Evolutionary conservation across 2,888 invertebrate genomes (phyloP).

Genomic region (Tupiocoris notatus): DNA sequence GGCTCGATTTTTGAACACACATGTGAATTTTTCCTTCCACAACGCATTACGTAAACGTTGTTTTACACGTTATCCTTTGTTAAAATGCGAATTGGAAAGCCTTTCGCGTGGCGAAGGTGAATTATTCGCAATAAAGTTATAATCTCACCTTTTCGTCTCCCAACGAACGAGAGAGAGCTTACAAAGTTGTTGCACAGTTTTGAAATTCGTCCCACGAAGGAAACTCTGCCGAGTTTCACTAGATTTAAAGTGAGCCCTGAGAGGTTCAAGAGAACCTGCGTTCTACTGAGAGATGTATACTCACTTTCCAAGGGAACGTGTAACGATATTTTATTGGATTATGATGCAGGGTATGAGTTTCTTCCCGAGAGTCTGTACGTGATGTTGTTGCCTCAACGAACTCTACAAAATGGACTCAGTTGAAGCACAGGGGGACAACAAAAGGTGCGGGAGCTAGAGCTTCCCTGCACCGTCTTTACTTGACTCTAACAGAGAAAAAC

Average conservation of each 20-base stretch:
- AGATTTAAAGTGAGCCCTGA: not conserved
- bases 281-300: not conserved
- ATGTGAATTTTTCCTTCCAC: too few species aligned
- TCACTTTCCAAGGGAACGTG: not conserved
- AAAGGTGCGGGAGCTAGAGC: not conserved
- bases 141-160: not conserved
- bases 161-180: not conserved
- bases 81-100: too few species aligned
- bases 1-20: too few species aligned
- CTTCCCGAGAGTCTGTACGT: not conserved
- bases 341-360: slow-evolving; percentile 36
- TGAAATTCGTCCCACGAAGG: not conserved
- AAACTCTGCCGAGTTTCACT: not conserved
- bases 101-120: too few species aligned
- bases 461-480: not conserved
- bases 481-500: not conserved
- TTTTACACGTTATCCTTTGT: too few species aligned
- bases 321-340: slow-evolving; percentile 39
- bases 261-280: not conserved
- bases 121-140: not conserved
- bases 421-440: not conserved
- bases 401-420: not conserved
- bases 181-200: not conserved
- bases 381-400: not conserved
- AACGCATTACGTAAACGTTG: too few species aligned